A percentile compares a stretch with the other conserved stretches of the same genome.
These are phyloP conservation scores for Lateolabrax maculatus DNA, from an alignment of 2,797 vertebrate species.

Conservation along the genomic window DNA sequence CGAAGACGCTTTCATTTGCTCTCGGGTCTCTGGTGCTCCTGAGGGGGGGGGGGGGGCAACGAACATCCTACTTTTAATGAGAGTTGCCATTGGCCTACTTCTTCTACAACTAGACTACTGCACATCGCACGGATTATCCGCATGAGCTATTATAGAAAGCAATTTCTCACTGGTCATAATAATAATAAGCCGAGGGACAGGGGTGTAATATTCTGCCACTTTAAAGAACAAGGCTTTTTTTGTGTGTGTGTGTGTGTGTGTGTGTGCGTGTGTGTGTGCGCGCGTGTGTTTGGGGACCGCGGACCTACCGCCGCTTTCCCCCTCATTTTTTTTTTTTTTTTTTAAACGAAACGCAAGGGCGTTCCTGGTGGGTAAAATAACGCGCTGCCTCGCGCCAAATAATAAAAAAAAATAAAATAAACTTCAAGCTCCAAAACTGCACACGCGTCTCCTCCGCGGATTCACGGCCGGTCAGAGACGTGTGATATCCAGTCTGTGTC, in stretches of 20 bases:
- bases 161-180: conserved; percentile 47
- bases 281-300: conserved; percentile 22
- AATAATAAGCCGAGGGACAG: conserved; percentile 38
- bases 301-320: background rate
- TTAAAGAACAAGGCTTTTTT: conserved; percentile 20
- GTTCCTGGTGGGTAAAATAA: conserved; percentile 31
- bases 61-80: conserved; percentile 78
- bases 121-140: conserved; percentile 47
- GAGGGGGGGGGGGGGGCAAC: conserved; percentile 30
- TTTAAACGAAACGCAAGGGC: conserved; percentile 21
- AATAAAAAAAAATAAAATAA: conserved; percentile 5
- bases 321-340: no score
- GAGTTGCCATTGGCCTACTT: conserved; percentile 79
- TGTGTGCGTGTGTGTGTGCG: conserved; percentile 32
- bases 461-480: no score
- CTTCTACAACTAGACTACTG: conserved; percentile 66
- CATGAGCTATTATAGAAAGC: conserved; percentile 43
- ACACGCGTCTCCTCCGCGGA: background rate
- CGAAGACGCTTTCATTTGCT: conserved; percentile 48
- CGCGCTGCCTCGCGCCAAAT: background rate
- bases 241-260: conserved; percentile 27
- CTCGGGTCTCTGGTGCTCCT: conserved; percentile 37
- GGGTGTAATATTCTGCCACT: conserved; percentile 30
- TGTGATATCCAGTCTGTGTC: conserved; percentile 30
- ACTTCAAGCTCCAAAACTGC: conserved; percentile 6